Evolutionary conservation across 2,888 invertebrate species (phyloP).

Genomic region (Limnephilus auricula): DNA sequence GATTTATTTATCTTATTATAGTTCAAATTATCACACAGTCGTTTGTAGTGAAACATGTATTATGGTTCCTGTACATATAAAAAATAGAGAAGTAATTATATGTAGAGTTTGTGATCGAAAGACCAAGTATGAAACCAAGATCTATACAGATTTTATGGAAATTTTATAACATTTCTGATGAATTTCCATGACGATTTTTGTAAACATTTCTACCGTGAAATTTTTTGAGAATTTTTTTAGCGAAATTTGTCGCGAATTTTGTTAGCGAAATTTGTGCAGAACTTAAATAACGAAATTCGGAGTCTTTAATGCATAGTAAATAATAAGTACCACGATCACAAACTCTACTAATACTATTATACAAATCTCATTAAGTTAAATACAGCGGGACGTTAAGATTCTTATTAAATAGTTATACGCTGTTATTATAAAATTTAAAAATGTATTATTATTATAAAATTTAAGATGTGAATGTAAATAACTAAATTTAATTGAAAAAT

Average conservation of each 20-base stretch:
- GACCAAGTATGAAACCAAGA: background rate
- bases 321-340: background rate
- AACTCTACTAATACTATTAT: background rate
- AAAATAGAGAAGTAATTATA: background rate
- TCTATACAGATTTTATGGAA: background rate
- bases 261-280: background rate
- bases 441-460: slow-evolving; percentile 22
- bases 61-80: slow-evolving; percentile 40
- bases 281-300: background rate
- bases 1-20: slow-evolving; percentile 40
- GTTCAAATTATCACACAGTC: slow-evolving; percentile 49
- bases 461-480: slow-evolving; percentile 26
- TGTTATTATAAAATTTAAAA: slow-evolving; percentile 12
- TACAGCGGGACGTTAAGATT: background rate
- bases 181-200: background rate
- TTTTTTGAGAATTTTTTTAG: background rate
- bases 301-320: background rate
- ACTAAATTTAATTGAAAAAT: slow-evolving; percentile 27
- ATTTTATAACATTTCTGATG: background rate
- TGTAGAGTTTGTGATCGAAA: background rate
- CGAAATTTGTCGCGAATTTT: background rate
- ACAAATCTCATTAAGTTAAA: background rate
- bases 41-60: slow-evolving; percentile 38
- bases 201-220: background rate
- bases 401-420: background rate